Conservation (phyloP, 1,140 invertebrate species). For the Lordiphosa stackelbergi region DNA sequence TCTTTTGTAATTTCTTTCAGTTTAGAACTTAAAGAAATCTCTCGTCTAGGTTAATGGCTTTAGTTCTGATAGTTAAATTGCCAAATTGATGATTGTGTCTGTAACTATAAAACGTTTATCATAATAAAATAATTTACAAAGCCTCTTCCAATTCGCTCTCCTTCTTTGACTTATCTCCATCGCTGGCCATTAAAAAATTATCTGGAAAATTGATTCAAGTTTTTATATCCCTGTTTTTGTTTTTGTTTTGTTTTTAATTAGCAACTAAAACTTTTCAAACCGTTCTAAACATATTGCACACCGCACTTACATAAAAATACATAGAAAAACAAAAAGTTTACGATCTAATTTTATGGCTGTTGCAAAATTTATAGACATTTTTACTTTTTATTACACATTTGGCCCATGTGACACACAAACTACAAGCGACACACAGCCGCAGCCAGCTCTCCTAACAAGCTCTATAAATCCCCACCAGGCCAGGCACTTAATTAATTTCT, state of each 20-base stretch:
- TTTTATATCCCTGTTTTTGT: slow-evolving; percentile 11
- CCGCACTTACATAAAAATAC: slow-evolving; percentile 3
- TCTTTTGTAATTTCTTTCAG: too few relatives aligned
- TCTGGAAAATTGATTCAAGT: slow-evolving; percentile 25
- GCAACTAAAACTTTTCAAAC: slow-evolving; percentile 43
- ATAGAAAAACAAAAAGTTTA: slow-evolving; percentile 47
- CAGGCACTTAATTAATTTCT: slow-evolving; percentile 70
- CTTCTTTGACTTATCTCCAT: too few relatives aligned
- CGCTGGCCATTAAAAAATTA: too few relatives aligned
- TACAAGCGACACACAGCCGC: slow-evolving; percentile 7
- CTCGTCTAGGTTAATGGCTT: too few relatives aligned
- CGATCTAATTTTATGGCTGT: slow-evolving; percentile 53
- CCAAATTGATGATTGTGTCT: too few relatives aligned
- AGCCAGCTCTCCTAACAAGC: slow-evolving; percentile 60
- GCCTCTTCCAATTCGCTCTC: too few relatives aligned
- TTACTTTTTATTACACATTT: slow-evolving; percentile 30
- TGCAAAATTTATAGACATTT: slow-evolving; percentile 55
- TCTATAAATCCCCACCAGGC: slow-evolving; percentile 56
- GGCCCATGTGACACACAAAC: slow-evolving; percentile 54
- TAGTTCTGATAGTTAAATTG: too few relatives aligned
- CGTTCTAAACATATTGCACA: slow-evolving; percentile 16
- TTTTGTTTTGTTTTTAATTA: slow-evolving; percentile 48
- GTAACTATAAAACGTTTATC: too few relatives aligned
- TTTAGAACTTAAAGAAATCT: too few relatives aligned
- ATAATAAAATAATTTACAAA: too few relatives aligned